Conservation (phyloP, 2,797 vertebrate species). For the Mustela erminea region DNA sequence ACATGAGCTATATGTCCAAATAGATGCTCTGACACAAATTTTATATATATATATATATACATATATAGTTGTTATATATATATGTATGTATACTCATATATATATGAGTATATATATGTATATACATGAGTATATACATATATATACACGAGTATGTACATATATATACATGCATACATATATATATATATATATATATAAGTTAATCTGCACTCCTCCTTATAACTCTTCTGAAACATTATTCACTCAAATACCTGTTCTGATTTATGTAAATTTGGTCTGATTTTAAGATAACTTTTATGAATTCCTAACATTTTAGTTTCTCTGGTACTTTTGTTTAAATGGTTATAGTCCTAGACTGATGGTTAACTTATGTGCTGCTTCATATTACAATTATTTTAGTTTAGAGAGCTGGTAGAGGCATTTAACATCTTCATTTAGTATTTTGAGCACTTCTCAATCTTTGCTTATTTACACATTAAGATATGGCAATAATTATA, state of each 20-base stretch:
- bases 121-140: too few species aligned
- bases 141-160: too few species aligned
- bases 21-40: neutral
- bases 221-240: neutral
- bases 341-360: neutral
- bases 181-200: too few species aligned
- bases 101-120: too few species aligned
- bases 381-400: neutral
- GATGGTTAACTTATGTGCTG: neutral
- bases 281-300: neutral
- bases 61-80: too few species aligned
- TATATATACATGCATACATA: too few species aligned
- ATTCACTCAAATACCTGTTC: neutral
- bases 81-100: too few species aligned
- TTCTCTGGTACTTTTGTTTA: neutral
- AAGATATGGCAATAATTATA: neutral
- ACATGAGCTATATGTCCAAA: neutral
- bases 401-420: neutral
- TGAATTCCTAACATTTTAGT: neutral
- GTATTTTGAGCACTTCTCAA: neutral
- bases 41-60: too few species aligned
- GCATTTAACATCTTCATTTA: neutral
- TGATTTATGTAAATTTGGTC: neutral
- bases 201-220: neutral
- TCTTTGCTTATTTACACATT: neutral